Evolutionary conservation across 2,888 invertebrate species (phyloP).

Genomic region (Acleris sparsana): DNA sequence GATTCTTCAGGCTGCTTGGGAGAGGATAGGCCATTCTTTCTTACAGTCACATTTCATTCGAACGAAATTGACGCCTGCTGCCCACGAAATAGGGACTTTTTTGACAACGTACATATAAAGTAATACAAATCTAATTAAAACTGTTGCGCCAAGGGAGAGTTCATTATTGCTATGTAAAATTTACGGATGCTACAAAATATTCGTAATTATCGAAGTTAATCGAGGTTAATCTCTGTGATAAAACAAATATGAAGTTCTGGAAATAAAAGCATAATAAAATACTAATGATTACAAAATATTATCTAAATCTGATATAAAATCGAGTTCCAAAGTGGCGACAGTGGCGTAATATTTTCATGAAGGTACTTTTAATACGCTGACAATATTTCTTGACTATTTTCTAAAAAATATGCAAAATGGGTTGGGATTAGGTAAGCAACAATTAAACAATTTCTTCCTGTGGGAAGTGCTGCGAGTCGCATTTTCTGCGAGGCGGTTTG

Average conservation of each 20-base stretch:
- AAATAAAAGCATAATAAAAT: conserved; percentile 6
- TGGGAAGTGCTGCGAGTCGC: conserved; percentile 1
- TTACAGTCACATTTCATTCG: conserved; percentile 38
- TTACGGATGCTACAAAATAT: conserved; percentile 9
- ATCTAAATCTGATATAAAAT: conserved; percentile 1
- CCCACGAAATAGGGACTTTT: conserved; percentile 10
- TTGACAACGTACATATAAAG: not conserved
- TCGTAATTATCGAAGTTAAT: conserved; percentile 18
- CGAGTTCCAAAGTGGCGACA: conserved; percentile 2
- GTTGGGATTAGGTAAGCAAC: conserved; percentile 9
- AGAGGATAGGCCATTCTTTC: conserved; percentile 46
- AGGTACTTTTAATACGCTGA: conserved; percentile 6
- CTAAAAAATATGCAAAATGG: conserved; percentile 8
- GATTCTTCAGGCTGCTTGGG: conserved; percentile 52
- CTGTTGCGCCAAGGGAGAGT: not conserved
- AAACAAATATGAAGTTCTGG: conserved; percentile 12
- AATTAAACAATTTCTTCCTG: conserved; percentile 4
- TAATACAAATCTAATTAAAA: conserved; percentile 29
- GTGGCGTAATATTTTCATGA: conserved; percentile 17
- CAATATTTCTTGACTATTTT: conserved; percentile 10
- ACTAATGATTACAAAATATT: not conserved
- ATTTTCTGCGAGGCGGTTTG: conserved; percentile 44
- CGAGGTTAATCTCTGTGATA: conserved; percentile 26
- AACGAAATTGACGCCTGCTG: conserved; percentile 3
- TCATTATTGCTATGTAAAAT: conserved; percentile 8